A percentile compares a stretch with the other conserved stretches of the same genome.
Conservation (phyloP, 1,140 invertebrate genomes). For the Pseudomyrmex flavicornis region DNA sequence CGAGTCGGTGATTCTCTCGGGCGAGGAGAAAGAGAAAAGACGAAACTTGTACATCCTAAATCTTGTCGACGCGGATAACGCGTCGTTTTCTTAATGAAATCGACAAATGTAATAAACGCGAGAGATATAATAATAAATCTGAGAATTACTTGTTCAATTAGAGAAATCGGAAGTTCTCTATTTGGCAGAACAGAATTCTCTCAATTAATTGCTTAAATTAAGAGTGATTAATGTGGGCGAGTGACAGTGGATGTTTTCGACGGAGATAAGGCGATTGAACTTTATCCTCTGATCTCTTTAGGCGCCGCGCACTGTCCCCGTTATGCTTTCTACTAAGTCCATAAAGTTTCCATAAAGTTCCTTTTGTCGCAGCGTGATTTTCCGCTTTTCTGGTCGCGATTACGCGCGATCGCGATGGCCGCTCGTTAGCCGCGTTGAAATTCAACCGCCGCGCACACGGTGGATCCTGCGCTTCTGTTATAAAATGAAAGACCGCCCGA, state of each 20-base stretch:
- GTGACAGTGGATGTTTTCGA: neutral
- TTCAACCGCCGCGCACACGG: constrained; percentile 19
- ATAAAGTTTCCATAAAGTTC: constrained; percentile 36
- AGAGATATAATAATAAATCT: too few species aligned
- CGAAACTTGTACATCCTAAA: constrained; percentile 39
- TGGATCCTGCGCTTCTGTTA: constrained; percentile 16
- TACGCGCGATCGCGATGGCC: constrained; percentile 37
- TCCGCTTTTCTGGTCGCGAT: constrained; percentile 56
- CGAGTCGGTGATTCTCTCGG: constrained; percentile 7
- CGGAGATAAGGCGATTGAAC: constrained; percentile 34
- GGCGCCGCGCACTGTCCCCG: constrained; percentile 6
- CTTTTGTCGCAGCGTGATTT: constrained; percentile 58
- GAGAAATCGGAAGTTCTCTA: too few species aligned
- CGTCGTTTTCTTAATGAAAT: constrained; percentile 4
- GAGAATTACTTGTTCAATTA: too few species aligned
- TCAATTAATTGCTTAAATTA: neutral
- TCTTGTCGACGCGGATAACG: too few species aligned
- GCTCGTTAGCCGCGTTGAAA: constrained; percentile 51
- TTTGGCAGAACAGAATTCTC: neutral
- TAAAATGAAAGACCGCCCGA: constrained; percentile 15
- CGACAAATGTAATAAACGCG: too few species aligned
- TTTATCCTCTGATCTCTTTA: constrained; percentile 49
- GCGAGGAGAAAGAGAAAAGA: constrained; percentile 52
- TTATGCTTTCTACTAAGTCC: constrained; percentile 53
- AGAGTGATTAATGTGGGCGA: neutral